A percentile compares a stretch with the other conserved stretches of the same genome.
Conservation (phyloP, 2,888 invertebrate genomes). For the Agrenia bidenticulata region DNA sequence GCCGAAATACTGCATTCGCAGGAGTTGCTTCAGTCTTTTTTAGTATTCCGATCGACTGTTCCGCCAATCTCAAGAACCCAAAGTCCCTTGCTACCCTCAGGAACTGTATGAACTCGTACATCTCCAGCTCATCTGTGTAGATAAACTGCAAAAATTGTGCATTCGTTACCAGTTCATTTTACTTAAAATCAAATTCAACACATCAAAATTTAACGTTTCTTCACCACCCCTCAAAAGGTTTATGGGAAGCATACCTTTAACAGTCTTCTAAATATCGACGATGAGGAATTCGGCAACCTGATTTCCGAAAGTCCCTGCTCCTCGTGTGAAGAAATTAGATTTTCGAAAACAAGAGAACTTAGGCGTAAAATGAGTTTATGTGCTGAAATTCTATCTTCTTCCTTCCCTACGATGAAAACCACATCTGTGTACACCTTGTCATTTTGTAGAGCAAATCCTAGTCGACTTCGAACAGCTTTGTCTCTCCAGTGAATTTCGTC, state of each 20-base stretch:
- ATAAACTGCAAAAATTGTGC: too few species aligned
- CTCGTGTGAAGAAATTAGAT: slow-evolving; percentile 13
- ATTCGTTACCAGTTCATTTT: too few species aligned
- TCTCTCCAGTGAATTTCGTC: slow-evolving; percentile 13
- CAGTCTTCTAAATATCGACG: slow-evolving; percentile 6
- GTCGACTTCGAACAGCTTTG: slow-evolving; percentile 5
- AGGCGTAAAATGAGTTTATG: slow-evolving; percentile 16
- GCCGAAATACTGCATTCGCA: neutral
- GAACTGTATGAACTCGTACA: slow-evolving; percentile 10
- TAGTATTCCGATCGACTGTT: slow-evolving; percentile 1
- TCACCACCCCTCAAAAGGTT: too few species aligned
- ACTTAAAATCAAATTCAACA: neutral
- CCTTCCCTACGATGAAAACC: slow-evolving; percentile 3
- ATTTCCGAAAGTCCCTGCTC: slow-evolving; percentile 13
- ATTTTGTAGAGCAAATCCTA: slow-evolving; percentile 14
- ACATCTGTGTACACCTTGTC: slow-evolving; percentile 8
- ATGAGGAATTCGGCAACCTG: slow-evolving; percentile 1
- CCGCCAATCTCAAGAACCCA: neutral
- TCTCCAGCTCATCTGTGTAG: slow-evolving; percentile 17
- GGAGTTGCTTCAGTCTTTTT: slow-evolving; percentile 2
- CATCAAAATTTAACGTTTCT: neutral
- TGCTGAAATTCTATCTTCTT: slow-evolving; percentile 9
- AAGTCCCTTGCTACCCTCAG: slow-evolving; percentile 15
- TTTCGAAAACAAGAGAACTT: slow-evolving; percentile 16
- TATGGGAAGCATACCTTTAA: too few species aligned